phyloP scores from a whole-genome alignment of 1,140 invertebrate species.

The Cardiocondyla obscurior region DNA sequence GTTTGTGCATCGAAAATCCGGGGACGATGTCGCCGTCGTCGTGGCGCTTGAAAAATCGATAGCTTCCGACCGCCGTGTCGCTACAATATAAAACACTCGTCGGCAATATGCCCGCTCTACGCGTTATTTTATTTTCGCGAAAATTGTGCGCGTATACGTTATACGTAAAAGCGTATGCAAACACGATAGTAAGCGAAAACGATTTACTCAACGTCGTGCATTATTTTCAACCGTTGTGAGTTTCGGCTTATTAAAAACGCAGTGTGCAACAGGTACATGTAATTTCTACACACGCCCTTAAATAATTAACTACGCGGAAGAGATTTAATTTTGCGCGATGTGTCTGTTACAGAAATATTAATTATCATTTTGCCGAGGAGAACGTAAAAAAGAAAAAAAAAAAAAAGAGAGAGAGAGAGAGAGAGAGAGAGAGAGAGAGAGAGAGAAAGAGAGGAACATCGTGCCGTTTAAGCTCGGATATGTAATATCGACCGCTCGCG shows the following conservation, averaged over 20 bases:
- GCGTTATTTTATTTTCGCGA: neutral
- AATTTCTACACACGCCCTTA: conserved; percentile 28
- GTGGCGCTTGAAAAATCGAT: conserved; percentile 53
- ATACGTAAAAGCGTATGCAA: neutral
- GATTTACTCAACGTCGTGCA: neutral
- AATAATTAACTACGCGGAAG: conserved; percentile 11
- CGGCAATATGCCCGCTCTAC: neutral
- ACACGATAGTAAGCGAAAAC: neutral
- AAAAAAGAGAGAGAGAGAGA: too few relatives aligned
- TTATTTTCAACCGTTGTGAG: conserved; percentile 36
- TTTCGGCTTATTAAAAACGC: conserved; percentile 39
- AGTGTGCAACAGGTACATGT: conserved; percentile 38
- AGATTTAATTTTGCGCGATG: conserved; percentile 8
- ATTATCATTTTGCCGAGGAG: conserved; percentile 14
- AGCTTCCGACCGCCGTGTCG: neutral
- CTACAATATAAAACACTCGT: neutral
- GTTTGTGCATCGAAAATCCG: conserved; percentile 35
- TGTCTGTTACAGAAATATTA: conserved; percentile 6
- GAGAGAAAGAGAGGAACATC: too few relatives aligned
- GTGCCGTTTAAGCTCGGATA: neutral
- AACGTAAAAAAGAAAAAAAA: too few relatives aligned
- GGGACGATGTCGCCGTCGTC: conserved; percentile 40
- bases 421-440: too few relatives aligned
- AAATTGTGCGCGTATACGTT: conserved; percentile 15
- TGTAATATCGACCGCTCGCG: conserved; percentile 32